Evolutionary conservation across 2,797 vertebrate species (phyloP), one percentile per base, ranked within the genome.

Genomic region (Peromyscus attwateri): DNA sequence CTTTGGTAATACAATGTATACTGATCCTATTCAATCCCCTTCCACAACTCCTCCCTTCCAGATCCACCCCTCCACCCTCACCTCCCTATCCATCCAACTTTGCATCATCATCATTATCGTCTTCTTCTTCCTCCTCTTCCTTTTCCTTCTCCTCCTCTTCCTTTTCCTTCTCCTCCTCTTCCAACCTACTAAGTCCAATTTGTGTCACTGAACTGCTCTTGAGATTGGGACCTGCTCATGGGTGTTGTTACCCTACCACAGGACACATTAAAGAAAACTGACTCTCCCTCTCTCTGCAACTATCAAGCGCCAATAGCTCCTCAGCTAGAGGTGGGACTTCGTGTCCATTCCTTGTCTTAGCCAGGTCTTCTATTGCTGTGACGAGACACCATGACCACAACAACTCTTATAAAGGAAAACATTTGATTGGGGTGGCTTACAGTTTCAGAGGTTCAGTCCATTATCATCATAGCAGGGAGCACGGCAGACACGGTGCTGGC

Each of bases 121-220:
- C 1, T 4, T 25, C 80, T 1, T 55, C 10, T 4, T n/a, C 4
- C 10, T 49, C 52, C 31, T n/a, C 11, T 2, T 52, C 12, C 7
- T 34, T 40, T 40, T 40, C 40, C 40, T 40, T 40, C 40, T 40
- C 31, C 8, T 79, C 29, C 8, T 80, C 21, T 16, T n/a, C n/a
- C 3, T 40, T 23, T 12, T 62, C 57, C 23, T 46, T 9, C 1
- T 31, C 57, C 25, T 46, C 27, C 3, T 34, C 46, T 29, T 83
- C n/a, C 37, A 60, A 27, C 12, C 27, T n/a, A 82, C 29, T 29
- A 60, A 81, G 34, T 60, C 11, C 79, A 37, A 17, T 82, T 27
- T 60, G 52, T 81, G 79, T 37, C 37, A 21, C 55, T 23, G 25
- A 62, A 2, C 37, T 43, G 57, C n/a, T 83, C 57, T 62, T 37